Base-by-base conservation (phyloP, 2,113 vertebrate genomes). In the Rissa tridactyla region DNA sequence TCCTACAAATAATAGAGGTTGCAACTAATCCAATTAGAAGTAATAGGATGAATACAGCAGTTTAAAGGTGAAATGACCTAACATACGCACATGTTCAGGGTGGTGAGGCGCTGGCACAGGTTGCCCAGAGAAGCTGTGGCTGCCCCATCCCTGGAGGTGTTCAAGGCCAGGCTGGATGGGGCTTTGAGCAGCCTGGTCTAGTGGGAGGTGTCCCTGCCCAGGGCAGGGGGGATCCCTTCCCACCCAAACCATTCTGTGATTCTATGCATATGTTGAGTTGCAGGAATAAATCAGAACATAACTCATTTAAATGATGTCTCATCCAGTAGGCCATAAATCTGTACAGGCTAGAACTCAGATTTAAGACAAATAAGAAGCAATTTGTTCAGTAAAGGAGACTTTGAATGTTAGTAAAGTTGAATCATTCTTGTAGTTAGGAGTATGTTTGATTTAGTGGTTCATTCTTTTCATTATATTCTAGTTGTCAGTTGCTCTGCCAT, bases 401-500 rank as follows among this genome's bases (percentile, higher is more conserved):
- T 4, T 1, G 27, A 73, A 25, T 78, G 44, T 71, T 66, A 75
- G 26, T 82, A 15, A 70, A 79, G 47, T 75, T 76, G 65, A 78
- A 71, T 91, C 57, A 76, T 54, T 22, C 49, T 80, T 49, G n/a
- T 65, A 86, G 40, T 84, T 87, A 77, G 72, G 83, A 84, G 64
- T 75, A 34, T 46, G 15, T 82, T 94, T 94, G 62, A 73, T 90
- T 64, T 62, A 58, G 55, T 82, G 34, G 30, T 90, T 97, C 82
- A 25, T 51, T 91, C 47, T 91, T 95, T 77, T 97, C 60, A 36
- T 95, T 88, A 36, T 49, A 82, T 65, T 32, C 60, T 78, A 46
- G 58, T 92, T 95, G 66, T 95, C 92, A 86, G 72, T 88, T 58
- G 51, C 58, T 47, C 3, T 91, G 88, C 80, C 92, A 76, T 83